phyloP scores from a whole-genome alignment of 2,113 vertebrate species.

The Pomatorhinus ruficollis region DNA sequence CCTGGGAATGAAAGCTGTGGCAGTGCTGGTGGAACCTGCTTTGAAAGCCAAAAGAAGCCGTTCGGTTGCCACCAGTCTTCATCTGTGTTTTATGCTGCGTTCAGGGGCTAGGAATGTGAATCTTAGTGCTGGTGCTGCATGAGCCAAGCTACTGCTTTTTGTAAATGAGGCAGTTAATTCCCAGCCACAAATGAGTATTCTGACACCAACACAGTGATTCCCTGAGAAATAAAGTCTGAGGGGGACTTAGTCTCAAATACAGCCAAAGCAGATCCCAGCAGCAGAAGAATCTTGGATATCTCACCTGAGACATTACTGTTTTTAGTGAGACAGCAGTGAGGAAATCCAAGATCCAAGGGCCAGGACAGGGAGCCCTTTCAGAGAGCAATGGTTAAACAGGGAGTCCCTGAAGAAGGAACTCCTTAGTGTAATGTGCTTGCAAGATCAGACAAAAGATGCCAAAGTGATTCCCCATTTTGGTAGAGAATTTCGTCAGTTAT shows the following conservation, averaged over 20 bases:
- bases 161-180: slow-evolving; percentile 12
- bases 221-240: neutral
- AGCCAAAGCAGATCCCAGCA: neutral
- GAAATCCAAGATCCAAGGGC: neutral
- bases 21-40: neutral
- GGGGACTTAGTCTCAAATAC: neutral
- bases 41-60: neutral
- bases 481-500: neutral
- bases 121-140: neutral
- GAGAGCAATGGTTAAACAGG: neutral
- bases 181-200: neutral
- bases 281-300: neutral
- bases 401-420: slow-evolving; percentile 5
- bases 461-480: neutral
- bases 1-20: neutral
- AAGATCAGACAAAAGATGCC: neutral
- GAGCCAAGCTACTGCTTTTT: neutral
- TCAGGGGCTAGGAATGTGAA: neutral
- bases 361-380: neutral
- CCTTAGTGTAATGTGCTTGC: neutral
- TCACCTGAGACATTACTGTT: neutral
- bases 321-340: neutral
- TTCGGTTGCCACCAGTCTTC: neutral
- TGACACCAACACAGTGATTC: neutral
- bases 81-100: neutral